Conservation (phyloP, 2,888 invertebrate genomes). For the Thecophora atra region DNA sequence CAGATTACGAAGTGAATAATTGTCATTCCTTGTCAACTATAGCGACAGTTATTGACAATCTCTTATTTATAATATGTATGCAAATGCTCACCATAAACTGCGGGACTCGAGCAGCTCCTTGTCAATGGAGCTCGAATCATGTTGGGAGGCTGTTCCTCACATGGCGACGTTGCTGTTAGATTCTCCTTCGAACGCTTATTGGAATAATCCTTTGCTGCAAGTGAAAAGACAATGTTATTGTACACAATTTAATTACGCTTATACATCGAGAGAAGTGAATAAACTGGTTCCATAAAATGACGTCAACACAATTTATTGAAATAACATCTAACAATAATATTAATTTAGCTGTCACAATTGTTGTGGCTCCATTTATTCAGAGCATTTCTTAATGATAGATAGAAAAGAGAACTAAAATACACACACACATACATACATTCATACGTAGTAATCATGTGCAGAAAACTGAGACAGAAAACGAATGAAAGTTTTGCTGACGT, state of each 20-base stretch:
- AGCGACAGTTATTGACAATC: too few species aligned
- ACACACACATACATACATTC: too few species aligned
- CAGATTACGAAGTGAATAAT: slow-evolving; percentile 9
- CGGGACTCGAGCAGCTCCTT: slow-evolving; percentile 69
- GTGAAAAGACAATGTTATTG: not conserved
- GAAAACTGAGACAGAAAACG: not conserved
- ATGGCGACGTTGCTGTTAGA: slow-evolving; percentile 66
- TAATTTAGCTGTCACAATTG: too few species aligned
- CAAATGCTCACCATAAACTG: slow-evolving; percentile 64
- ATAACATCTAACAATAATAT: slow-evolving; percentile 3
- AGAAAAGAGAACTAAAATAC: not conserved
- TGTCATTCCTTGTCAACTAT: too few species aligned
- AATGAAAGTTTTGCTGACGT: slow-evolving; percentile 8
- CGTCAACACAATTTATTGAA: slow-evolving; percentile 15
- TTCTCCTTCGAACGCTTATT: slow-evolving; percentile 72
- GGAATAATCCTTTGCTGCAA: slow-evolving; percentile 76
- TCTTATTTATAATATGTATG: too few species aligned
- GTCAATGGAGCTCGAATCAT: slow-evolving; percentile 66
- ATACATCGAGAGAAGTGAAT: not conserved
- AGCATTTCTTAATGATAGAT: slow-evolving; percentile 4
- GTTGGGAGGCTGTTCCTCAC: slow-evolving; percentile 72
- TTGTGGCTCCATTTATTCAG: not conserved
- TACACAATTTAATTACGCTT: not conserved
- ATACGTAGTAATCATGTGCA: not conserved
- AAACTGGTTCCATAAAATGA: not conserved